Conservation (phyloP, 2,797 vertebrate species). For the Hozukius guyotensis region DNA sequence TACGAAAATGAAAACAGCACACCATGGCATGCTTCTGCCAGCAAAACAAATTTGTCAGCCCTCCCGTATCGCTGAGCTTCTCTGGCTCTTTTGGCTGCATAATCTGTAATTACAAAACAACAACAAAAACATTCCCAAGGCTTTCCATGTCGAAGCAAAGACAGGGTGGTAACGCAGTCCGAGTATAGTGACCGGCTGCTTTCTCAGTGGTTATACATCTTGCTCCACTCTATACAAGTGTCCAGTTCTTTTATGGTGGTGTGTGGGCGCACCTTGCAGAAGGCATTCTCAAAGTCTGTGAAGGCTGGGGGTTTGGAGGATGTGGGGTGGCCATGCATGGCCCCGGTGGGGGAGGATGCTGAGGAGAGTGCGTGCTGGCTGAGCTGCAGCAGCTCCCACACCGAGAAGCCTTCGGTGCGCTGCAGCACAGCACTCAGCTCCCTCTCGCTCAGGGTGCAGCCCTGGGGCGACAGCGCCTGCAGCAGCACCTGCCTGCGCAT, state of each 20-base stretch:
- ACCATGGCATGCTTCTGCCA: slow-evolving; percentile 78
- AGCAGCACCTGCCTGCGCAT: slow-evolving; percentile 91
- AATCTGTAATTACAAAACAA: slow-evolving; percentile 78
- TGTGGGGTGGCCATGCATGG: slow-evolving; percentile 79
- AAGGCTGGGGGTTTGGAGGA: slow-evolving; percentile 85
- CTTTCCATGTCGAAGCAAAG: slow-evolving; percentile 64
- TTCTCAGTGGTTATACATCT: slow-evolving; percentile 92
- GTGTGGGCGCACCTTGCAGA: slow-evolving; percentile 92
- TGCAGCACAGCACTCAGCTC: slow-evolving; percentile 91
- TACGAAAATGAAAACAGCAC: slow-evolving; percentile 76
- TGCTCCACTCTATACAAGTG: slow-evolving; percentile 94
- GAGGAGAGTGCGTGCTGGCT: slow-evolving; percentile 91
- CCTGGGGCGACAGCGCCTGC: slow-evolving; percentile 87
- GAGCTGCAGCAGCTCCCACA: slow-evolving; percentile 90
- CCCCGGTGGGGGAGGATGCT: slow-evolving; percentile 73
- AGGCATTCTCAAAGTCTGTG: slow-evolving; percentile 94
- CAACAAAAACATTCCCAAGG: slow-evolving; percentile 67
- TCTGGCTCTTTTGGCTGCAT: slow-evolving; percentile 82
- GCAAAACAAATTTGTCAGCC: slow-evolving; percentile 68
- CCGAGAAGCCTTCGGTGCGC: slow-evolving; percentile 92
- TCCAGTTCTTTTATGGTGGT: slow-evolving; percentile 92
- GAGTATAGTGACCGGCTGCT: slow-evolving; percentile 71
- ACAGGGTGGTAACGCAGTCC: slow-evolving; percentile 68
- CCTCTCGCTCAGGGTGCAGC: slow-evolving; percentile 89
- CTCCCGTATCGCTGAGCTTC: slow-evolving; percentile 58